These are phyloP conservation scores for Galbula dea DNA, from an alignment of 2,113 vertebrate species.

Conservation along the genomic window DNA sequence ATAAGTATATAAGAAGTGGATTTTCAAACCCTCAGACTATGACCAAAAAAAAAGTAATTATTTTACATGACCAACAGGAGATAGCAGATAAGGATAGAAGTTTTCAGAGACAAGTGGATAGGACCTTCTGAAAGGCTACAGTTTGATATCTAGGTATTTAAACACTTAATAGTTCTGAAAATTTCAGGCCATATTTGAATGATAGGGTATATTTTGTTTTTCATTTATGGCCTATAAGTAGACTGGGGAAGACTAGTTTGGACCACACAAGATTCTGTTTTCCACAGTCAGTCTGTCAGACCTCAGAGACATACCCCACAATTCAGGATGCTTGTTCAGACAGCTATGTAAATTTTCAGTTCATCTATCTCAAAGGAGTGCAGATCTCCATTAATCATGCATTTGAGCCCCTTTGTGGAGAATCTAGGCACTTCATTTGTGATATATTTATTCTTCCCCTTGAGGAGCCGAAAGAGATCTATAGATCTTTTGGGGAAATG, in stretches of 20 bases:
- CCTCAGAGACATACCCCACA: not conserved
- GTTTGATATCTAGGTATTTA: not conserved
- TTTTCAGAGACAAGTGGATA: not conserved
- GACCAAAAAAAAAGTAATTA: not conserved
- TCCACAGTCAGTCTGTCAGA: not conserved
- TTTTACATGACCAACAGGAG: not conserved
- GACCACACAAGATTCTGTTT: not conserved
- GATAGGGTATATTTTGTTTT: not conserved
- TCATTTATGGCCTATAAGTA: not conserved
- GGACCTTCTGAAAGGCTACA: not conserved
- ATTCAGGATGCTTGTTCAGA: not conserved
- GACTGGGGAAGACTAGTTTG: not conserved
- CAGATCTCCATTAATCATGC: not conserved
- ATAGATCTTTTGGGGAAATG: slow-evolving; percentile 10
- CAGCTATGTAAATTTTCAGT: not conserved
- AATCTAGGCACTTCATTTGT: not conserved
- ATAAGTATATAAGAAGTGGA: not conserved
- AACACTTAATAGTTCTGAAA: not conserved
- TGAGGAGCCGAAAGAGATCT: not conserved
- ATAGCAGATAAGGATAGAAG: not conserved
- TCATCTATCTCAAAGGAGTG: not conserved
- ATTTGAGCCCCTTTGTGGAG: not conserved
- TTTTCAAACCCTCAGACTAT: not conserved
- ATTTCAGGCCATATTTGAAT: not conserved
- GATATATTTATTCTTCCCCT: not conserved